Percentiles rank a stretch among this genome's conserved stretches.
Conservation (phyloP, 1,140 invertebrate species). For the Samia ricini region DNA sequence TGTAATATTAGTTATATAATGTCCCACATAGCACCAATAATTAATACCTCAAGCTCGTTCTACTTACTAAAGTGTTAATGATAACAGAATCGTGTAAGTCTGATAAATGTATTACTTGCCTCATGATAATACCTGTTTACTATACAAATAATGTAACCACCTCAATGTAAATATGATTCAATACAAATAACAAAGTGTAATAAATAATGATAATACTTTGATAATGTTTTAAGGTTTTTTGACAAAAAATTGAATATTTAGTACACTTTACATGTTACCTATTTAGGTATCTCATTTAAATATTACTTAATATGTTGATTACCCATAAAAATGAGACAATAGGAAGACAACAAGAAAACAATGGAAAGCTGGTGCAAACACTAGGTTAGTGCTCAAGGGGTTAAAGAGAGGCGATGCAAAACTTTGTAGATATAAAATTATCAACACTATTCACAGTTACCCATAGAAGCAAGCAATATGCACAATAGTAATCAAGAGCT, state of each 20-base stretch:
- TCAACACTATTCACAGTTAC: neutral
- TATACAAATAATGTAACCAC: neutral
- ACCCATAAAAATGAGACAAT: no score
- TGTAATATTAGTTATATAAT: neutral
- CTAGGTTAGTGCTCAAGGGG: no score
- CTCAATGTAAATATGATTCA: neutral
- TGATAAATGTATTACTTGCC: neutral
- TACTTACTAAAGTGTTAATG: neutral
- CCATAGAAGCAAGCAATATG: neutral
- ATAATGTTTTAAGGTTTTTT: no score
- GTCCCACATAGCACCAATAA: constrained; percentile 28
- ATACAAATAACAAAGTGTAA: neutral
- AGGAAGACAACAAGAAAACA: no score
- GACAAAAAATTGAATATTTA: no score
- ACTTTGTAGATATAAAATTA: neutral
- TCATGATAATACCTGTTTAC: neutral
- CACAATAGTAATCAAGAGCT: neutral
- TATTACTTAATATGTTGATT: no score
- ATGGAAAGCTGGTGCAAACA: no score
- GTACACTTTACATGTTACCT: no score
- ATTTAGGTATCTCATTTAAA: no score
- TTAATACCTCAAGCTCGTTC: neutral
- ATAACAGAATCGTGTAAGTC: neutral
- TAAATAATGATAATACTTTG: no score
- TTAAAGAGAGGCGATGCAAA: no score